Percentiles rank a stretch among this genome's conserved stretches.
Evolutionary conservation across 2,113 vertebrate genomes (phyloP).

Genomic region (Microcebus tavaratra): DNA sequence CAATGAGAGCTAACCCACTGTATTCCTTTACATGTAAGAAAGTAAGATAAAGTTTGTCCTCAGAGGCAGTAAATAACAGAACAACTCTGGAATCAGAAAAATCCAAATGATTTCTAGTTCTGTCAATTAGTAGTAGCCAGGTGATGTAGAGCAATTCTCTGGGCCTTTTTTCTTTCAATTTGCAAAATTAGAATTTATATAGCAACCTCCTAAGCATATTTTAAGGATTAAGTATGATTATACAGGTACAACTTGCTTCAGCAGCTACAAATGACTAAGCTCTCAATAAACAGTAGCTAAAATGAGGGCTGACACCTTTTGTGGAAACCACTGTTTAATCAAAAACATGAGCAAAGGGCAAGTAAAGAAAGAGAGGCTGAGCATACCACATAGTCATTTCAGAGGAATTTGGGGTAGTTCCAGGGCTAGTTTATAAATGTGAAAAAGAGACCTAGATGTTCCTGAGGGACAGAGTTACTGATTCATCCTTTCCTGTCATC

Average conservation of each 20-base stretch:
- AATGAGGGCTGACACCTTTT: not conserved
- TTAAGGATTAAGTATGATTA: not conserved
- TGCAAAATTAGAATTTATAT: not conserved
- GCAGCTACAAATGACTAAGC: not conserved
- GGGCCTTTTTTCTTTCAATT: not conserved
- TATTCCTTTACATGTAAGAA: not conserved
- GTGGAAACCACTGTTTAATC: not conserved
- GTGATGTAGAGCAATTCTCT: not conserved
- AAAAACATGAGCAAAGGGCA: not conserved
- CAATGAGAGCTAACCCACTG: rapidly evolving
- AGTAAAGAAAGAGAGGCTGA: not conserved
- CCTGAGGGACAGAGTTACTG: not conserved
- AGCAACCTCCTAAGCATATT: not conserved
- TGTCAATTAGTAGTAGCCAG: not conserved
- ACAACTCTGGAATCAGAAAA: not conserved
- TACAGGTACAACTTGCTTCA: not conserved
- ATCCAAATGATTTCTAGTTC: not conserved
- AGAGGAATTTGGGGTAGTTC: not conserved
- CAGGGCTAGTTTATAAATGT: not conserved
- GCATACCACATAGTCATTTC: not conserved
- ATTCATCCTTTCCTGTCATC: not conserved
- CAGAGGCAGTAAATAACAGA: not conserved
- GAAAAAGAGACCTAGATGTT: not conserved
- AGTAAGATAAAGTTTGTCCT: not conserved
- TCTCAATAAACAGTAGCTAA: not conserved